Evolutionary conservation across 2,888 invertebrate species (phyloP), one percentile per base, ranked within the genome.

Genomic region (Stenchaetothrips biformis): DNA sequence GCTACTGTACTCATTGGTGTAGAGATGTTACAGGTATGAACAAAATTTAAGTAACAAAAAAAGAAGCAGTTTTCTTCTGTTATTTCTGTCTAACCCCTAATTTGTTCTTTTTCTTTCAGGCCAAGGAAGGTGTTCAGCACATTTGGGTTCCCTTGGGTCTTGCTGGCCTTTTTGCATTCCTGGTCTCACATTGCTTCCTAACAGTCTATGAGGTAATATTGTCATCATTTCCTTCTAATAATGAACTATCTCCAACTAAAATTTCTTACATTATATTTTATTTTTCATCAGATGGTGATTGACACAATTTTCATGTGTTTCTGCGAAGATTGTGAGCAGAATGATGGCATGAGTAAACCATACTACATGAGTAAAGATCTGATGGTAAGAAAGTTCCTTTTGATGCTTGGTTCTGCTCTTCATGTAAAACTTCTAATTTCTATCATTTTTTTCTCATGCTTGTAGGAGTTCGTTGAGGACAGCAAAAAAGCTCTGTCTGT

Each of bases 121-220:
- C 87, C 82, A 90, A 90, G 83, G 87, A 89, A 80, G 90, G 89
- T 9, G 84, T 92, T 1, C 88, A 89, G 79, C 89, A 91, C 84
- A 86, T 89, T 21, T 91, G 90, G 89, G 88, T 93, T 77, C 92
- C 92, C 7, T 87, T 93, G 21, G 85, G 89, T 8, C 84, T 93
- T 2, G 90, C 89, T 47, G 91, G 89, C 81, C 83, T 92, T n/a
- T 91, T 93, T 84, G 90, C 92, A 1, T 93, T 90, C 85, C 88
- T 93, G 81, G 90, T 93, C 49, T 89, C 92, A 3, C 92, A 93
- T 85, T 92, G 92, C 84, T 93, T 93, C 85, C 89, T 94, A 82
- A 91, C 92, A 9, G 90, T 93, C 37, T 93, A 92, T 85, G 93
- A 93, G 90, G 93, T 92, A 86, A 87, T 85, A 16, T 47, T 7